Evolutionary conservation across 2,797 vertebrate genomes (phyloP), one percentile per base, ranked within the genome.

Genomic region (Protosalanx chinensis): DNA sequence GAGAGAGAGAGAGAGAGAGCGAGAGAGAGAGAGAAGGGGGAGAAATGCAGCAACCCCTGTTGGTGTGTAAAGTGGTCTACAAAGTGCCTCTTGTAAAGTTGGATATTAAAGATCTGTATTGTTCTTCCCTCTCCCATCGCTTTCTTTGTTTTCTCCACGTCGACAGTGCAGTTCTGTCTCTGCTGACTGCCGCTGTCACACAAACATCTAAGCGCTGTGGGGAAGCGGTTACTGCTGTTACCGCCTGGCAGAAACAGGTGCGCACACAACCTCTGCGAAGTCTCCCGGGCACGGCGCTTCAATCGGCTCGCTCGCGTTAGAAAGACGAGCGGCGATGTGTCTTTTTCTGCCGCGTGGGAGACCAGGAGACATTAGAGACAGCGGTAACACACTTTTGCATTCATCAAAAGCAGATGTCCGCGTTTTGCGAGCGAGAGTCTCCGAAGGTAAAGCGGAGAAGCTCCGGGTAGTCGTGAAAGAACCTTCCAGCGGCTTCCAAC

Each of bases 71-170:
- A 90, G 91, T 93, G 93, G 93, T 94, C 92, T 91, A 85, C 90
- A 85, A 93, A 94, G 93, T 92, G 92, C 93, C 93, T 95, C 90
- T 91, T 93, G 91, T 92, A 94, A 88, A 90, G 88, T 86, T 90
- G 87, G 87, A 91, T 89, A 93, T 92, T 93, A 93, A 93, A 93
- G 86, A 91, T 91, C 87, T 88, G 88, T 85, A 90, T 88, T 89
- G 83, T 86, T 91, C 84, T 89, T 83, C 84, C 71, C 81, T 81
- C 72, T 80, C 77, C 76, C 72, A 75, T 87, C 78, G 86, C 81
- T 85, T 85, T 67, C 18, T 88, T 86, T 87, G 86, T 82, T 78
- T 84, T 27, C n/a, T 57, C 76, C 76, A 66, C 66, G 72, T 85
- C 80, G 72, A 75, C 71, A 80, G 77, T 76, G 73, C 65, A 71